These are phyloP conservation scores for Brachionus asplanchnoidis DNA, from an alignment of 1,140 invertebrate species.

Conservation along the genomic window DNA sequence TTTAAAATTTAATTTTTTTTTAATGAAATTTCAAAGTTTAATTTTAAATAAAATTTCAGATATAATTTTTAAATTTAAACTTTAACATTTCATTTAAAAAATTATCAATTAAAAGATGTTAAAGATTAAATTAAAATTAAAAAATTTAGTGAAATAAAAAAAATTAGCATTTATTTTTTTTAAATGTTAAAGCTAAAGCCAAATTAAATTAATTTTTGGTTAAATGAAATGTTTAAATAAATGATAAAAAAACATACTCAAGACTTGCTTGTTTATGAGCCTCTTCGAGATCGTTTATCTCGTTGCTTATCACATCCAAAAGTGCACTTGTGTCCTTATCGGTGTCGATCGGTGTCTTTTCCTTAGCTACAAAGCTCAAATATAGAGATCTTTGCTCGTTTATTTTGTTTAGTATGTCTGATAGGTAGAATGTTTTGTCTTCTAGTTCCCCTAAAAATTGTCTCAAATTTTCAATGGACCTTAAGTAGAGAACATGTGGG, in stretches of 20 bases:
- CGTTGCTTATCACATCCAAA: neutral
- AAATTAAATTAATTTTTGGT: neutral
- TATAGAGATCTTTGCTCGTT: neutral
- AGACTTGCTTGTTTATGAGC: neutral
- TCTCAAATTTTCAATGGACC: neutral
- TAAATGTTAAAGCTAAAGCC: no score
- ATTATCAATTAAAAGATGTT: no score
- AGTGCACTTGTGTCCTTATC: constrained; percentile 45
- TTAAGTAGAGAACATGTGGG: neutral
- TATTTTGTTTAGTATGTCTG: constrained; percentile 4
- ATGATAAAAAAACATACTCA: neutral
- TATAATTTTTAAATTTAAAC: no score
- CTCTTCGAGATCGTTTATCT: constrained; percentile 5
- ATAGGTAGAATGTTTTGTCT: neutral
- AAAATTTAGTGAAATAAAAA: no score
- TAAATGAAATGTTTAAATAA: neutral
- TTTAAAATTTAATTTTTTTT: no score
- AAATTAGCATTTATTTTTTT: no score
- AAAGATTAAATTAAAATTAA: no score
- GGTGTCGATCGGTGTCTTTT: constrained; percentile 48
- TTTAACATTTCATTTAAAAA: no score
- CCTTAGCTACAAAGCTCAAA: neutral
- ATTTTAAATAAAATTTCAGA: no score
- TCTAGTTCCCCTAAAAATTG: neutral
- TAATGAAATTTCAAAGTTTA: no score